Evolutionary conservation across 1,140 invertebrate genomes (phyloP), one percentile per base, ranked within the genome.

Genomic region (Sarcophaga bullata): DNA sequence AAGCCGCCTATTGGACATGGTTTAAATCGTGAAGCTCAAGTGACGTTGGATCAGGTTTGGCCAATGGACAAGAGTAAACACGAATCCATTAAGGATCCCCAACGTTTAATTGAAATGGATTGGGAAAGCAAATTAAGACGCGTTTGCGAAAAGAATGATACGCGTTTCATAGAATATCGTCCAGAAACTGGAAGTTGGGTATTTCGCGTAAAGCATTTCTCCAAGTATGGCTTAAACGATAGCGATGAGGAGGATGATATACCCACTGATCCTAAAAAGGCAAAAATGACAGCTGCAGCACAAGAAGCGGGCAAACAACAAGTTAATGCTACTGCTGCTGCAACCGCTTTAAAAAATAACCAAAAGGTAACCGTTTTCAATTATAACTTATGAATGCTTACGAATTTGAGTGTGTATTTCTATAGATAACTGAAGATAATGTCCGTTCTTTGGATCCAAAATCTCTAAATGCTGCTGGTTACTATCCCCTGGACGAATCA

Each of bases 151-250:
- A 97, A 96, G 87, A 94, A 98, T 85, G 94, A 95, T 80, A 97
- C 97, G 0, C 94, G 94, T 76, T 99, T 99, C 88, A 94, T 98
- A 15, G 98, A 99, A 87, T 99, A 99, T 90, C 92, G 96, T 1
- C 96, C 98, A 0, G 95, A 97, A 88, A 98, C 97, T 58, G 98
- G 98, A 9, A 98, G 97, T 19, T 99, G 98, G 98, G 97, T 95
- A 49, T 97, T 96, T 85, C 95, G 95, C 89, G 97, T 98, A 47
- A 95, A 97, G 83, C 98, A 99, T 91, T 99, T 99, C 90, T 98
- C 97, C 0, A 99, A 99, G 89, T 99, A 99, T 91, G 97, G 97
- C 4, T 91, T 98, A 8, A 95, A 95, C 82, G 97, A 98, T 86
- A 96, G 95, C 0, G 97, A 98, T 87, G 88, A 90, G 17, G 88